Evolutionary conservation across 2,797 vertebrate species (phyloP).

Genomic region (Apogon hyalosoma): DNA sequence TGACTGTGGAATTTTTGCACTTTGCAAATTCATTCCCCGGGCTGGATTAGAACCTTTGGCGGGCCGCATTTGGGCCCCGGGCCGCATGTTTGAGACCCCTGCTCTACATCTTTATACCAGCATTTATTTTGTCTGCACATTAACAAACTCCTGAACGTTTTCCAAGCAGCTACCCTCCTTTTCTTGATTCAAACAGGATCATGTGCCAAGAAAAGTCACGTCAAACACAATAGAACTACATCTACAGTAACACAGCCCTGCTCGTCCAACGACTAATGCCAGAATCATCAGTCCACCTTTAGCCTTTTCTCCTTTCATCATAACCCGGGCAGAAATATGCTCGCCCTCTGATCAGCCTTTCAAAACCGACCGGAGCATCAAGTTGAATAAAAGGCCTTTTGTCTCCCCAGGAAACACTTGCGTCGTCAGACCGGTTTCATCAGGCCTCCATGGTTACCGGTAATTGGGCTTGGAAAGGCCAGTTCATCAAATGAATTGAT

Average conservation of each 20-base stretch:
- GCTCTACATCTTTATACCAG: neutral
- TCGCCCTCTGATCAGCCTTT: conserved; percentile 33
- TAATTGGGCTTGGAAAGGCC: conserved; percentile 51
- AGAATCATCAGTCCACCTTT: neutral
- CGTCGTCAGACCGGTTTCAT: conserved; percentile 62
- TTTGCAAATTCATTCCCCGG: no score
- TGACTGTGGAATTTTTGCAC: no score
- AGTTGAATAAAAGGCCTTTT: conserved; percentile 58
- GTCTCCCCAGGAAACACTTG: conserved; percentile 52
- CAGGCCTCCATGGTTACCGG: conserved; percentile 59
- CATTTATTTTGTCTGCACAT: neutral
- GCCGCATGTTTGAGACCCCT: no score
- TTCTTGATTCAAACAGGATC: conserved; percentile 3
- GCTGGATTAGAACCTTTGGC: no score
- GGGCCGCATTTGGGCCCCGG: no score
- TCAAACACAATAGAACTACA: neutral
- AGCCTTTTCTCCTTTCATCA: conserved; percentile 19
- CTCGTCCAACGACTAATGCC: neutral
- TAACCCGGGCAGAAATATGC: conserved; percentile 15
- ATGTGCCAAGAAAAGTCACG: conserved; percentile 14
- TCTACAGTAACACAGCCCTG: neutral
- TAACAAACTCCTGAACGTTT: neutral
- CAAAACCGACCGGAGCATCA: conserved; percentile 27
- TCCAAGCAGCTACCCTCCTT: conserved; percentile 1
- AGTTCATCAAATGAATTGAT: conserved; percentile 57